Conservation (phyloP, 1,140 invertebrate genomes). For the Drosophila lacertosa region DNA sequence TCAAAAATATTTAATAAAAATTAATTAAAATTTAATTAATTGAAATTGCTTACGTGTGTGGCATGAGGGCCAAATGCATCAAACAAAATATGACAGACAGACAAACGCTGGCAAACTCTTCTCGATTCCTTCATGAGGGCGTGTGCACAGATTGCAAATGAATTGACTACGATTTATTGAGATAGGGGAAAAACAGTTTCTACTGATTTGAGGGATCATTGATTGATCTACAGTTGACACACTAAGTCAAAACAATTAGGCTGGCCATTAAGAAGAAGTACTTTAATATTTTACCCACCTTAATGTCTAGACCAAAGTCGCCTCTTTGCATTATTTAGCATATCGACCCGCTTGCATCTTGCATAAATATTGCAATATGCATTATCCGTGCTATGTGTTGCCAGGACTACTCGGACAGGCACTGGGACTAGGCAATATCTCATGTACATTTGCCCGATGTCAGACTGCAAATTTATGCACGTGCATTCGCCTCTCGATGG, state of each 20-base stretch:
- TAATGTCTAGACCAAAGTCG: constrained; percentile 8
- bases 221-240: constrained; percentile 67
- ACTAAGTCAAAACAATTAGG: constrained; percentile 31
- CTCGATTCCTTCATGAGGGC: constrained; percentile 49
- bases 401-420: constrained; percentile 2
- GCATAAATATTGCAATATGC: constrained; percentile 40
- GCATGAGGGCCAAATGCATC: constrained; percentile 66
- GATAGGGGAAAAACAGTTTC: constrained; percentile 36
- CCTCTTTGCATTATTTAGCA: constrained; percentile 37
- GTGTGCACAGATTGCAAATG: constrained; percentile 60
- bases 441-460: constrained; percentile 71
- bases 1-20: constrained; percentile 70
- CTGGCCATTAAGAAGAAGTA: constrained; percentile 2
- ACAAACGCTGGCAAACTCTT: constrained; percentile 40
- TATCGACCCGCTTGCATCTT: constrained; percentile 25
- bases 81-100: constrained; percentile 67
- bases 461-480: constrained; percentile 72
- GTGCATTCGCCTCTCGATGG: constrained; percentile 53
- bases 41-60: constrained; percentile 48
- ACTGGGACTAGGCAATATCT: constrained; percentile 60
- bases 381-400: constrained; percentile 22
- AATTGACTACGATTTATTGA: constrained; percentile 26
- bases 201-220: constrained; percentile 61
- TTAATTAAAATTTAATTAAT: constrained; percentile 80
- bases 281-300: no score